A percentile compares a stretch with the other conserved stretches of the same genome.
These are phyloP conservation scores for Montipora sp. DNA, from an alignment of 64 coral and sea anemone species.

Conservation along the genomic window DNA sequence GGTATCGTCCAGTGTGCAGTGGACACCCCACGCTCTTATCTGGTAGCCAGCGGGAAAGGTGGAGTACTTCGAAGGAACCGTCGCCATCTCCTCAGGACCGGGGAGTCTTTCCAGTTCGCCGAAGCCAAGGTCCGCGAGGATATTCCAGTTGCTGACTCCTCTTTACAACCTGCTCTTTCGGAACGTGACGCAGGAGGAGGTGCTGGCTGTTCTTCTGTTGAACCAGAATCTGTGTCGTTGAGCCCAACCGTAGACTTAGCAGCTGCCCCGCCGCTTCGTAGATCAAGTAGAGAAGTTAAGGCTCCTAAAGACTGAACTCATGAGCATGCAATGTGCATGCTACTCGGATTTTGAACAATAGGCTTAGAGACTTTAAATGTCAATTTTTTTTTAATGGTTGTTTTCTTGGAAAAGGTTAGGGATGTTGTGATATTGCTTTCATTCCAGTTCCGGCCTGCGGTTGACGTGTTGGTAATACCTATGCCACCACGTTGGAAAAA, in stretches of 20 bases:
- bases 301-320: constrained; percentile 38
- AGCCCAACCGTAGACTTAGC: too few relatives aligned
- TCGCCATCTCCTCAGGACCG: not conserved
- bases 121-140: not conserved
- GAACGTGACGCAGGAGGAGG: not conserved
- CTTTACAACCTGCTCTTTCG: too few relatives aligned
- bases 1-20: constrained; percentile 16
- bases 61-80: constrained; percentile 3
- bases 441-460: too few relatives aligned
- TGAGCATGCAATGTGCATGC: not conserved
- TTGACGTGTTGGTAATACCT: too few relatives aligned
- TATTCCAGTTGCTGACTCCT: not conserved
- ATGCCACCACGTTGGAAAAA: too few relatives aligned
- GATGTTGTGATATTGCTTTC: not conserved
- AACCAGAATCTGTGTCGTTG: too few relatives aligned
- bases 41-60: constrained; percentile 25
- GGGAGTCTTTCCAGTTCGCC: not conserved
- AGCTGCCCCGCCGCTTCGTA: not conserved
- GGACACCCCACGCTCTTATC: constrained; percentile 22
- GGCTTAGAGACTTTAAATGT: too few relatives aligned
- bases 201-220: not conserved
- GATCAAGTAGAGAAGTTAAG: not conserved
- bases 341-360: too few relatives aligned
- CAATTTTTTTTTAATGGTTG: not conserved
- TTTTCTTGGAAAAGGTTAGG: not conserved